Conservation (phyloP, 1,140 invertebrate species). For the Ips nitidus region DNA sequence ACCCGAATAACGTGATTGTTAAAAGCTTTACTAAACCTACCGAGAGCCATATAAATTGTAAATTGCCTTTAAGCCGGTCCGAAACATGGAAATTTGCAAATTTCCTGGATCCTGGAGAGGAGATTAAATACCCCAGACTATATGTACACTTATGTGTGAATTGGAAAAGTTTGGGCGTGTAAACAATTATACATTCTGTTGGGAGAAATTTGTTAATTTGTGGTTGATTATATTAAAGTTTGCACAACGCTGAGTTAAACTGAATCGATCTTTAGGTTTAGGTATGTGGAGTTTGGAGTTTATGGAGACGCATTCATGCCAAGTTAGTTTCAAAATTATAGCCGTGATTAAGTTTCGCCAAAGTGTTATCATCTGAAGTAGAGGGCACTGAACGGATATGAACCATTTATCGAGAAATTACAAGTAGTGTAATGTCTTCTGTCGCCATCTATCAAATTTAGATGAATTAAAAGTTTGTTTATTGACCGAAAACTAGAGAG, state of each 20-base stretch:
- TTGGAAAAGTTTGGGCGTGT: constrained; percentile 2
- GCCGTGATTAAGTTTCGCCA: no score
- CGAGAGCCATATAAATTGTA: neutral
- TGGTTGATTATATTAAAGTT: constrained; percentile 7
- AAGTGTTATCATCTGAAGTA: no score
- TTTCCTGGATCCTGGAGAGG: neutral
- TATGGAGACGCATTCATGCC: no score
- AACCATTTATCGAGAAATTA: no score
- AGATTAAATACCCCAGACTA: constrained; percentile 3
- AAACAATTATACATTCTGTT: constrained; percentile 3
- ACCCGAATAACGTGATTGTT: constrained; percentile 13
- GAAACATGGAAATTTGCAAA: constrained; percentile 2
- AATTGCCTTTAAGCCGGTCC: constrained; percentile 8
- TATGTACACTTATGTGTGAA: neutral
- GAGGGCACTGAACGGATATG: no score
- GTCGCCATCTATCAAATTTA: no score
- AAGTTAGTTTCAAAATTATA: no score
- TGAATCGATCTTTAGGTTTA: neutral
- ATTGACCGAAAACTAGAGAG: no score
- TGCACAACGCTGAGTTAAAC: neutral
- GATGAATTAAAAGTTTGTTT: no score
- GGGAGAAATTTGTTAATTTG: constrained; percentile 5
- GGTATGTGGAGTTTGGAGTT: no score
- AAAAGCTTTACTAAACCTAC: constrained; percentile 5
- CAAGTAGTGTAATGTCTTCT: no score